Conservation (phyloP, 2,113 vertebrate genomes). For the Pavo muticus region DNA sequence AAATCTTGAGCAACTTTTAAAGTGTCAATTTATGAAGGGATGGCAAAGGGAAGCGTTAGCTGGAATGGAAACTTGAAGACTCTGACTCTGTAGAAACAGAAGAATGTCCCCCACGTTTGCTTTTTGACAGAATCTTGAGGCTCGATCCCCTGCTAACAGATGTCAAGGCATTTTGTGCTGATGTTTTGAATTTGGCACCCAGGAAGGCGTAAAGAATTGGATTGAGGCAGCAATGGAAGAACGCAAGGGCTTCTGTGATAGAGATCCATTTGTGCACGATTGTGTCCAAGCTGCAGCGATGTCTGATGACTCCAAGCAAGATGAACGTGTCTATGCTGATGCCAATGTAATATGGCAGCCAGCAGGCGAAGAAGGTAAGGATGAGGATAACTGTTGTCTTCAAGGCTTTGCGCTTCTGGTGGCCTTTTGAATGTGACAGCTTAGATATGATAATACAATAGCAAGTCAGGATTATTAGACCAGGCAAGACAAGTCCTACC, state of each 20-base stretch:
- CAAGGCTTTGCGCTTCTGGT: slow-evolving; percentile 94
- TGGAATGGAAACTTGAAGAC: slow-evolving; percentile 96
- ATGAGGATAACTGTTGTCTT: slow-evolving; percentile 97
- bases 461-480: slow-evolving; percentile 93
- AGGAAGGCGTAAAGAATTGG: slow-evolving; percentile 98
- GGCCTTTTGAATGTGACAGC: slow-evolving; percentile 90
- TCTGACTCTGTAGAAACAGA: slow-evolving; percentile 97
- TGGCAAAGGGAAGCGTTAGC: slow-evolving; percentile 81
- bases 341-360: slow-evolving; percentile 92
- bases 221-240: slow-evolving; percentile 98
- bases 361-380: slow-evolving; percentile 93
- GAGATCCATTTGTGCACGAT: slow-evolving; percentile 90
- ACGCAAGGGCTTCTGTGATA: slow-evolving; percentile 92
- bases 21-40: slow-evolving; percentile 66
- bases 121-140: slow-evolving; percentile 93
- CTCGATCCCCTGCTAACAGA: slow-evolving; percentile 90
- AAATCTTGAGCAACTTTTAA: slow-evolving; percentile 48
- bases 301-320: slow-evolving; percentile 80
- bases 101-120: slow-evolving; percentile 89
- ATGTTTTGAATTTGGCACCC: slow-evolving; percentile 95
- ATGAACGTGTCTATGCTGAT: slow-evolving; percentile 91
- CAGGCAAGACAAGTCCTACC: slow-evolving; percentile 93
- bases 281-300: slow-evolving; percentile 84
- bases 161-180: slow-evolving; percentile 89
- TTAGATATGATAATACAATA: slow-evolving; percentile 96